phyloP scores from a whole-genome alignment of 2,888 invertebrate genomes.

The Malachius bipustulatus region DNA sequence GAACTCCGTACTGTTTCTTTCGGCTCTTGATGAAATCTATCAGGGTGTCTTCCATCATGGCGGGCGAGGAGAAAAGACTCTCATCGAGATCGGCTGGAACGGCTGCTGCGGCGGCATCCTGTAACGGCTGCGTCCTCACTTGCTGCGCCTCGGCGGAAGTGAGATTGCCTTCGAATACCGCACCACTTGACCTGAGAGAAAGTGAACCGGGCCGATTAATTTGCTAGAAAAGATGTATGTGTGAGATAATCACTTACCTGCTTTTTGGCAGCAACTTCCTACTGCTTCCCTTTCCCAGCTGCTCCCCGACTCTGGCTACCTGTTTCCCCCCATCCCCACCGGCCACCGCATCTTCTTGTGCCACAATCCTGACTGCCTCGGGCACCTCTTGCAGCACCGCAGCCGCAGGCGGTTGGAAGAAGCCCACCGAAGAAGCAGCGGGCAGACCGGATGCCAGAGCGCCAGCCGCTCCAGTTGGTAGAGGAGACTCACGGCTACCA shows the following conservation, averaged over 20 bases:
- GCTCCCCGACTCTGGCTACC: conserved; percentile 28
- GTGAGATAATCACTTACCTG: too few relatives aligned
- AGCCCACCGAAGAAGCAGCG: conserved; percentile 31
- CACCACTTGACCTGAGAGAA: conserved; percentile 38
- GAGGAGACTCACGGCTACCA: conserved; percentile 31
- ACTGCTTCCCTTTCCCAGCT: conserved; percentile 27
- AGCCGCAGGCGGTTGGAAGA: conserved; percentile 34
- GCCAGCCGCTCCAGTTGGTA: conserved; percentile 26
- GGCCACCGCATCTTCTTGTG: conserved; percentile 37
- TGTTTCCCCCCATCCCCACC: conserved; percentile 27
- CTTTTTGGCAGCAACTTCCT: conserved; percentile 42
- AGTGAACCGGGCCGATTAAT: too few relatives aligned
- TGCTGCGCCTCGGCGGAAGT: conserved; percentile 48
- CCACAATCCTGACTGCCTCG: conserved; percentile 44
- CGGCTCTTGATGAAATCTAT: conserved; percentile 36
- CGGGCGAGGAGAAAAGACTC: conserved; percentile 29
- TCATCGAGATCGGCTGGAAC: conserved; percentile 31
- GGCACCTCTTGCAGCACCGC: conserved; percentile 46
- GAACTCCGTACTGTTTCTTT: conserved; percentile 30
- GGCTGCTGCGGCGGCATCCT: too few relatives aligned
- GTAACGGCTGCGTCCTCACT: conserved; percentile 39
- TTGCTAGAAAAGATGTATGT: too few relatives aligned
- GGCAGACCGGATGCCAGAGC: conserved; percentile 26
- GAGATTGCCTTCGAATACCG: conserved; percentile 40
- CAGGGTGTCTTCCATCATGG: conserved; percentile 40